These are phyloP conservation scores for Trachemys scripta DNA, from an alignment of 2,113 vertebrate genomes.

Conservation along the genomic window DNA sequence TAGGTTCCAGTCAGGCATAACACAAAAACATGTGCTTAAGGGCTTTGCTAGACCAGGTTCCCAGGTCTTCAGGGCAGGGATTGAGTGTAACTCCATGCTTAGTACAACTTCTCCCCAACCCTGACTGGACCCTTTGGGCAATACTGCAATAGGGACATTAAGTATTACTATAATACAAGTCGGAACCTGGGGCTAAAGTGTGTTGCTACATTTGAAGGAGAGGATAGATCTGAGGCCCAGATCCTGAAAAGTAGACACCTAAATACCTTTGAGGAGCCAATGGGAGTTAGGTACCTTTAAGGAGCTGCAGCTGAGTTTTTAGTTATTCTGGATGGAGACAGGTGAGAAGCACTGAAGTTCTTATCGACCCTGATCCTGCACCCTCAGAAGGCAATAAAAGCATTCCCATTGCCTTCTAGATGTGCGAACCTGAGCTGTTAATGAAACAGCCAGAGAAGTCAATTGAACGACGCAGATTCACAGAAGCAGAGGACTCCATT, in stretches of 20 bases:
- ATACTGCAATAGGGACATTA: background rate
- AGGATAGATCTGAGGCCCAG: background rate
- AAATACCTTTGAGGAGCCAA: background rate
- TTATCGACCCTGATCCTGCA: background rate
- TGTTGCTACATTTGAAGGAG: background rate
- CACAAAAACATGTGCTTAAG: background rate
- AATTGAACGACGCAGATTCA: background rate
- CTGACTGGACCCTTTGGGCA: background rate
- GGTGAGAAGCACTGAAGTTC: background rate
- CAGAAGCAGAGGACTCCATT: background rate
- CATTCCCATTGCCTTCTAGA: background rate
- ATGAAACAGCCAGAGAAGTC: background rate
- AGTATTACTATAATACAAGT: background rate
- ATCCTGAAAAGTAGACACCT: background rate
- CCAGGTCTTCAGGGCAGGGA: background rate
- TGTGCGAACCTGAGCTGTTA: background rate
- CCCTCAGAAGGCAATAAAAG: background rate
- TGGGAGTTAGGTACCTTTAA: background rate
- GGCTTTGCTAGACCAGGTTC: background rate
- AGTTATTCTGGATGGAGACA: background rate
- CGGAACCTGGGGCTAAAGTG: background rate
- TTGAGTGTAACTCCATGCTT: background rate
- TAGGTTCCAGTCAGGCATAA: background rate
- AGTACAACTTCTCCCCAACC: background rate
- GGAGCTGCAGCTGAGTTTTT: background rate